These are phyloP conservation scores for Zoanthus sociatus DNA, from an alignment of 92 coral and sea anemone genomes.

Conservation along the genomic window DNA sequence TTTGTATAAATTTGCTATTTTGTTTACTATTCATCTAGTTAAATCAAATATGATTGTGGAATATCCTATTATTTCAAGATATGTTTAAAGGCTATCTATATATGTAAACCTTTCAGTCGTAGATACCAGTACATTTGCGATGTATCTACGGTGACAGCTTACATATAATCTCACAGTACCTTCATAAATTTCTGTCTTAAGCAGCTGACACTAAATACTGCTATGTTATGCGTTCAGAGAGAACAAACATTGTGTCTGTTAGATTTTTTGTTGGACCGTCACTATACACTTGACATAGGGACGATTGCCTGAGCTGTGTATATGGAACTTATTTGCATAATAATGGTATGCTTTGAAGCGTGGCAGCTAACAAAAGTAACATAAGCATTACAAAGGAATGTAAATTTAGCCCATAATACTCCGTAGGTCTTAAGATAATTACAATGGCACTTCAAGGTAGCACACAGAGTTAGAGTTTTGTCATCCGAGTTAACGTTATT, in stretches of 20 bases:
- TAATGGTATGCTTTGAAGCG: too few relatives aligned
- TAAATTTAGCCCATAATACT: too few relatives aligned
- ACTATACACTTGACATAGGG: too few relatives aligned
- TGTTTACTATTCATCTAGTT: neutral
- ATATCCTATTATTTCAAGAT: neutral
- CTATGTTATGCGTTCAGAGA: neutral
- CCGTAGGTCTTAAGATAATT: too few relatives aligned
- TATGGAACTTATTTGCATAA: too few relatives aligned
- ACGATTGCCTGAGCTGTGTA: too few relatives aligned
- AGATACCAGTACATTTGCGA: conserved; percentile 57
- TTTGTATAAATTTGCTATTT: neutral
- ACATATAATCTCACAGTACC: conserved; percentile 17
- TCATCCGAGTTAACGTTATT: too few relatives aligned
- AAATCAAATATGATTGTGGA: neutral
- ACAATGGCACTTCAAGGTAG: too few relatives aligned
- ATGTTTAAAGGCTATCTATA: conserved; percentile 37
- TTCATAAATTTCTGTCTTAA: neutral
- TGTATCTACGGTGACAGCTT: conserved; percentile 46
- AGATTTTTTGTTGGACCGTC: neutral
- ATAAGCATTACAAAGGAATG: too few relatives aligned
- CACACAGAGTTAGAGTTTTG: too few relatives aligned
- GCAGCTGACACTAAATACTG: conserved; percentile 26
- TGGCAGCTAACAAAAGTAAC: too few relatives aligned
- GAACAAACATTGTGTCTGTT: conserved; percentile 43
- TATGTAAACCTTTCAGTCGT: conserved; percentile 52